Percentiles rank a stretch among this genome's conserved stretches.
Evolutionary conservation across 2,888 invertebrate genomes (phyloP).

Genomic region (Oxyscelio sp.): DNA sequence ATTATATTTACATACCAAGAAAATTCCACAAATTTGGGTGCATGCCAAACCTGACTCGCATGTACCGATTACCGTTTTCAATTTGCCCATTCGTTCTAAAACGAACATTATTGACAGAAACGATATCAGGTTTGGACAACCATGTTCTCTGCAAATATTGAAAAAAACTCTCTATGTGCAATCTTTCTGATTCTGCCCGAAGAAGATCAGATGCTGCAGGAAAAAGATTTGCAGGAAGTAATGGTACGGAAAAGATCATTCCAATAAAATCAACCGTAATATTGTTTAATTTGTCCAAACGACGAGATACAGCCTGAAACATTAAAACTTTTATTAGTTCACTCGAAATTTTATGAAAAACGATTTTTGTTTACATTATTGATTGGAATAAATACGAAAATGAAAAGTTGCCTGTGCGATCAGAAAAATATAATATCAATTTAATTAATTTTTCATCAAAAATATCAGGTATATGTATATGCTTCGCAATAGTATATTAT

Average conservation of each 20-base stretch:
- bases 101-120: conserved; percentile 22
- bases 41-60: neutral
- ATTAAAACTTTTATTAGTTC: no score
- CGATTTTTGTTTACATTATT: no score
- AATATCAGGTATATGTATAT: no score
- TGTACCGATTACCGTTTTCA: conserved; percentile 43
- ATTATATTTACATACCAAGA: conserved; percentile 35
- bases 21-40: conserved; percentile 58
- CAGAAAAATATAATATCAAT: no score
- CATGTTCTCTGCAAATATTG: neutral
- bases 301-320: neutral
- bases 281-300: neutral
- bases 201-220: conserved; percentile 4
- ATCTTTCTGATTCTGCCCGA: neutral
- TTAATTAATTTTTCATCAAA: no score
- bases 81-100: conserved; percentile 40
- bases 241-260: conserved; percentile 29
- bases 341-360: no score
- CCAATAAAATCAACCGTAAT: conserved; percentile 1
- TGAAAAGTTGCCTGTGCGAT: no score
- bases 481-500: no score
- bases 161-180: neutral
- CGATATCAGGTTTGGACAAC: conserved; percentile 4
- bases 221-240: conserved; percentile 18
- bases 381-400: no score